phyloP scores from a whole-genome alignment of 2,797 vertebrate genomes.

The Lindbergichthys nudifrons region DNA sequence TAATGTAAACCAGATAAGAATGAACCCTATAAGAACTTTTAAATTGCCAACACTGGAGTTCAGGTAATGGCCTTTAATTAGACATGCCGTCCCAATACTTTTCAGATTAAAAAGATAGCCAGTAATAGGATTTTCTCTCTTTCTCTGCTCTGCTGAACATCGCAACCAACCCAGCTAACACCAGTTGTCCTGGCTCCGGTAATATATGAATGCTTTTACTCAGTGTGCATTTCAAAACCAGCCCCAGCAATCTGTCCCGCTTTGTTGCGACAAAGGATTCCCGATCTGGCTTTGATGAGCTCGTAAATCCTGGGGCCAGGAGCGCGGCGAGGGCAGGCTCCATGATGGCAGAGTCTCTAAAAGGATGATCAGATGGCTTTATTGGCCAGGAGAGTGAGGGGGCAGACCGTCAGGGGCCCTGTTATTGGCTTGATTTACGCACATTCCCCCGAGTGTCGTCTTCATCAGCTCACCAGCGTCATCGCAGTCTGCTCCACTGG shows the following conservation, averaged over 20 bases:
- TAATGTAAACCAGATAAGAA: no score
- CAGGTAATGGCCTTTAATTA: conserved; percentile 9
- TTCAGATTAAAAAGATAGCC: conserved; percentile 1
- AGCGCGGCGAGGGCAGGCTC: conserved; percentile 42
- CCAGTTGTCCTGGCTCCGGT: conserved; percentile 16
- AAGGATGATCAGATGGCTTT: conserved; percentile 81
- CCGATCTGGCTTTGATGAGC: conserved; percentile 79
- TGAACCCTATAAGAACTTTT: neutral
- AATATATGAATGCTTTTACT: conserved; percentile 46
- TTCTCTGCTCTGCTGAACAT: conserved; percentile 5
- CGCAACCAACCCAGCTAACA: conserved; percentile 10
- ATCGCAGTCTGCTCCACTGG: conserved; percentile 40
- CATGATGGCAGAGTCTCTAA: conserved; percentile 71
- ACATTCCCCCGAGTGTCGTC: conserved; percentile 74
- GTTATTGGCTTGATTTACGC: conserved; percentile 83
- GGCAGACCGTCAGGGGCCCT: conserved; percentile 61
- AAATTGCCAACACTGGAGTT: conserved; percentile 10
- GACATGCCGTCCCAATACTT: neutral
- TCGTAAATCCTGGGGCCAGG: conserved; percentile 73
- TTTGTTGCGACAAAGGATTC: conserved; percentile 68
- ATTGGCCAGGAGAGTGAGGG: conserved; percentile 64
- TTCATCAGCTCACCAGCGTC: conserved; percentile 53
- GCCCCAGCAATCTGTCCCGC: conserved; percentile 65
- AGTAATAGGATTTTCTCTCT: conserved; percentile 3
- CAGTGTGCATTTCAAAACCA: neutral